Conservation (phyloP, 1,140 invertebrate species). For the Drosophila hydei region DNA sequence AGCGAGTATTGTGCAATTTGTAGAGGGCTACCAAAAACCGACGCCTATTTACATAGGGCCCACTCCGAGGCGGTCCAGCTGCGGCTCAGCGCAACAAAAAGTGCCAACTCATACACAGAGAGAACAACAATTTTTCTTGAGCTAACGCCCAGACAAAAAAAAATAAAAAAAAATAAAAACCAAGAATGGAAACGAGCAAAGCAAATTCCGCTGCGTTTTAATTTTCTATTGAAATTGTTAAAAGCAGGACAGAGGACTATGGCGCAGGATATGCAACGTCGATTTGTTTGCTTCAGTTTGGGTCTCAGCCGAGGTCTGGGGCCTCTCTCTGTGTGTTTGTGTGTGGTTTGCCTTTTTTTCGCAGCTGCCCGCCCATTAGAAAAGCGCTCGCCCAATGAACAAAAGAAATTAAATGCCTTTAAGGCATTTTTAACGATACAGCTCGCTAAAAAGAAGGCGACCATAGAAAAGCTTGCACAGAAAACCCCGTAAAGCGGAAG, state of each 20-base stretch:
- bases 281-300: slow-evolving; percentile 67
- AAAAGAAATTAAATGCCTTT: slow-evolving; percentile 82
- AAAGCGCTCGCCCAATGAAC: slow-evolving; percentile 62
- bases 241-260: slow-evolving; percentile 55
- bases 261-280: slow-evolving; percentile 54
- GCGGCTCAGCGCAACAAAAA: slow-evolving; percentile 31
- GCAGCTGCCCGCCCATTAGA: slow-evolving; percentile 37
- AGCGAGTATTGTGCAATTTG: slow-evolving; percentile 59
- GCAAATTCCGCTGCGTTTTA: slow-evolving; percentile 75
- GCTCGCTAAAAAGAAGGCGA: slow-evolving; percentile 31
- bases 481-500: slow-evolving; percentile 36
- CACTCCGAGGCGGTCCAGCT: slow-evolving; percentile 15
- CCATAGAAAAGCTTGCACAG: slow-evolving; percentile 39
- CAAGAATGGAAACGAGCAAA: slow-evolving; percentile 29
- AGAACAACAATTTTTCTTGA: slow-evolving; percentile 72
- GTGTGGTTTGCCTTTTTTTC: slow-evolving; percentile 38
- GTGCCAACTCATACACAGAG: slow-evolving; percentile 44
- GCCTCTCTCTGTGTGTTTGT: neutral
- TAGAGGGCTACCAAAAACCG: slow-evolving; percentile 31
- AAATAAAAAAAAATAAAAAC: slow-evolving; percentile 4
- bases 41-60: slow-evolving; percentile 65
- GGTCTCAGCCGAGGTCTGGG: slow-evolving; percentile 15
- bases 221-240: slow-evolving; percentile 82
- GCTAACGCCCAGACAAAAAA: slow-evolving; percentile 30
- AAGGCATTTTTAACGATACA: slow-evolving; percentile 83